phyloP scores from a whole-genome alignment of 2,888 invertebrate species.

The Caenorhabditis angaria region DNA sequence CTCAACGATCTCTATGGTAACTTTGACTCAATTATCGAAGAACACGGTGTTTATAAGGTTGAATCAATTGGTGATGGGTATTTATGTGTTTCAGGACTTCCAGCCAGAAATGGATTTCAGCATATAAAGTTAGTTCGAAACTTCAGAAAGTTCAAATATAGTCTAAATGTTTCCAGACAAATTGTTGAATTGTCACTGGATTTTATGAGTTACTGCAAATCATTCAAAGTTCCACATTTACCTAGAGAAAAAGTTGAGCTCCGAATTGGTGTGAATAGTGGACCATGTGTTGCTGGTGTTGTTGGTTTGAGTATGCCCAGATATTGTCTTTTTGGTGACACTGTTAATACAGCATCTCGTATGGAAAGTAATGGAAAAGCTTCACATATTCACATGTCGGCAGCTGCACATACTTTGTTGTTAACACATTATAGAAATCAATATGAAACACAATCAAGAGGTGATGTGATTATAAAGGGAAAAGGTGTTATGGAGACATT shows the following conservation, averaged over 20 bases:
- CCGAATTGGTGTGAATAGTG: constrained; percentile 66
- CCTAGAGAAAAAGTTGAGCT: constrained; percentile 63
- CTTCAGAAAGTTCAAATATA: background rate
- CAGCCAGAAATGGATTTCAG: constrained; percentile 59
- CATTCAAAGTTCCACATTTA: constrained; percentile 61
- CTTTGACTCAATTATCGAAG: constrained; percentile 66
- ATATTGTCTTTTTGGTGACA: constrained; percentile 69
- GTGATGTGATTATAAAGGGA: constrained; percentile 68
- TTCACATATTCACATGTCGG: constrained; percentile 62
- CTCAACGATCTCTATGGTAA: constrained; percentile 66
- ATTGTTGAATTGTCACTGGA: constrained; percentile 65
- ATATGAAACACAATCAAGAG: constrained; percentile 61
- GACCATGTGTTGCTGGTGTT: constrained; percentile 59
- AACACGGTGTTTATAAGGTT: constrained; percentile 67
- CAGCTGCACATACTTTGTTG: constrained; percentile 56
- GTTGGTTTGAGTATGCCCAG: constrained; percentile 66
- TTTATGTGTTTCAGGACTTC: constrained; percentile 68
- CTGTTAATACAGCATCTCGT: constrained; percentile 67
- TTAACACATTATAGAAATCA: constrained; percentile 56
- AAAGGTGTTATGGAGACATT: constrained; percentile 65
- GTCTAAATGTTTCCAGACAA: constrained; percentile 36
- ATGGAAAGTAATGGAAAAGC: constrained; percentile 70
- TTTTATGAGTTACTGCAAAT: constrained; percentile 55
- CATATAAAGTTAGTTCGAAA: constrained; percentile 41
- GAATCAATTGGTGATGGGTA: constrained; percentile 71